phyloP scores from a whole-genome alignment of 2,797 vertebrate species.

The Sebastes diaconus region DNA sequence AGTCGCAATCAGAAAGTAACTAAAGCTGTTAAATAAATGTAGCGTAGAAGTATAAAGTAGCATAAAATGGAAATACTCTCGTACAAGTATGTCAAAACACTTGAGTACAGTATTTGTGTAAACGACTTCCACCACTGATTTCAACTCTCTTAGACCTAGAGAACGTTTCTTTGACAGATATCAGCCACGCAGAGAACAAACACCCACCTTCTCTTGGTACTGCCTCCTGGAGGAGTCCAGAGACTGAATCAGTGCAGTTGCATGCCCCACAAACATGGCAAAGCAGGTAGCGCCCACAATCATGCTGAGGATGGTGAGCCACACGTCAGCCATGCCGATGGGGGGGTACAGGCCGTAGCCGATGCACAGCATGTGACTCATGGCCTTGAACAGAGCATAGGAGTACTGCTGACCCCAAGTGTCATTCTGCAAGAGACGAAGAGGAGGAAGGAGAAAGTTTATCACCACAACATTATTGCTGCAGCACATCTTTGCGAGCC shows the following conservation, averaged over 20 bases:
- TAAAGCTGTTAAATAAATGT: not conserved
- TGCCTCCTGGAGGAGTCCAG: constrained; percentile 97
- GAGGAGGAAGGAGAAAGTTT: constrained; percentile 20
- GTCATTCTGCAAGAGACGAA: constrained; percentile 85
- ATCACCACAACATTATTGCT: not conserved
- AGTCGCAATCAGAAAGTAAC: not conserved
- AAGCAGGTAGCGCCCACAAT: constrained; percentile 99
- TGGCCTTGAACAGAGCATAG: constrained; percentile 97
- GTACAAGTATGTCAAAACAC: not conserved
- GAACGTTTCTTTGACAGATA: not conserved
- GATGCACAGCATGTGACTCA: constrained; percentile 99
- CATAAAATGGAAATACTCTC: not conserved
- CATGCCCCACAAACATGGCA: constrained; percentile 99
- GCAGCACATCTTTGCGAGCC: not conserved
- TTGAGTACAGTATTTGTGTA: not conserved
- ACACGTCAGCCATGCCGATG: constrained; percentile 95
- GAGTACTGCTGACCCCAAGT: constrained; percentile 99
- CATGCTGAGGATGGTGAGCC: constrained; percentile 99
- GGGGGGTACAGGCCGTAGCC: constrained; percentile 97
- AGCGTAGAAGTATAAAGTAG: not conserved
- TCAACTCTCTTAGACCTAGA: not conserved
- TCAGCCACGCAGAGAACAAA: not conserved
- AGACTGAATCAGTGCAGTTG: constrained; percentile 97
- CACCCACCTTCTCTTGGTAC: constrained; percentile 97
- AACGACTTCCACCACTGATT: not conserved